A percentile compares a stretch with the other conserved stretches of the same genome.
These are phyloP conservation scores for Plutella xylostella DNA, from an alignment of 2,888 invertebrate species.

Conservation along the genomic window DNA sequence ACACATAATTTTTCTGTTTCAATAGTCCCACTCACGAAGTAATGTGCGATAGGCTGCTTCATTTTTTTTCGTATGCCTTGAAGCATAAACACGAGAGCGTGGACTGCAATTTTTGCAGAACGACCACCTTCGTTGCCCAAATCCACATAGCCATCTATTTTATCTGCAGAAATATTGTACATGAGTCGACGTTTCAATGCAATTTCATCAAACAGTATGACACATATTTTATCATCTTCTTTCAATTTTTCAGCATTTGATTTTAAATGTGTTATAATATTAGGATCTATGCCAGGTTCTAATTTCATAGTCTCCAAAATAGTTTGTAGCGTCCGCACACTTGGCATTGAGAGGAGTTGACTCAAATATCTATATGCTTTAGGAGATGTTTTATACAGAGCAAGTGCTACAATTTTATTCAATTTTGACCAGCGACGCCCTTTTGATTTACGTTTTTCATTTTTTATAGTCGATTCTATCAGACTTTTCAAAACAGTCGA, in stretches of 20 bases:
- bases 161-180: constrained; percentile 9
- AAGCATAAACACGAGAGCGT: constrained; percentile 18
- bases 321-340: constrained; percentile 8
- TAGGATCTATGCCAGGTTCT: constrained; percentile 8
- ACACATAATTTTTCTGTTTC: constrained; percentile 10
- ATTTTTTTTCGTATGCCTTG: constrained; percentile 17
- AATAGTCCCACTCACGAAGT: constrained; percentile 17
- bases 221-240: constrained; percentile 12
- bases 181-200: constrained; percentile 13
- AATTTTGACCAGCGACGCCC: background rate
- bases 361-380: constrained; percentile 10
- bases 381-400: constrained; percentile 13
- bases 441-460: background rate
- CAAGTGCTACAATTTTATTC: background rate
- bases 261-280: constrained; percentile 7
- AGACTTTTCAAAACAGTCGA: background rate
- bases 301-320: constrained; percentile 10
- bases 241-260: constrained; percentile 4
- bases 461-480: background rate
- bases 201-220: constrained; percentile 19
- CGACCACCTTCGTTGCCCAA: constrained; percentile 9
- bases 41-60: constrained; percentile 20
- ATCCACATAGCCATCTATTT: constrained; percentile 18
- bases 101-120: constrained; percentile 13
- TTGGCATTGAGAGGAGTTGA: constrained; percentile 9